phyloP scores from a whole-genome alignment of 30 jellyfish, hydroid and myxozoan species.

The Turritopsis dohrnii region DNA sequence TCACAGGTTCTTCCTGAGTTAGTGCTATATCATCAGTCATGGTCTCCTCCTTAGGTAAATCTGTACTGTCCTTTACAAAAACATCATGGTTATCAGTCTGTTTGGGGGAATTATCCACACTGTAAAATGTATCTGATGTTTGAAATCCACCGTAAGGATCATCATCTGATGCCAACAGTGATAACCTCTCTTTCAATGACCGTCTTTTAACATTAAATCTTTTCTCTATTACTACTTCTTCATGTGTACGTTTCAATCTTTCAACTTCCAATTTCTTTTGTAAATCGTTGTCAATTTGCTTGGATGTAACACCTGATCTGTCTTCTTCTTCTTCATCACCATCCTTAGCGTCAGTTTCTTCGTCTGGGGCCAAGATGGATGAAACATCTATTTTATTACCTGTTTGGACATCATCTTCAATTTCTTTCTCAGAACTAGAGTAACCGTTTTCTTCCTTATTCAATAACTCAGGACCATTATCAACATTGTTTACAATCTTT shows the following conservation, averaged over 20 bases:
- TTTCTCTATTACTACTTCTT: slow-evolving; percentile 3
- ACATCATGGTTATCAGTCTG: background rate
- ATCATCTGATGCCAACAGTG: background rate
- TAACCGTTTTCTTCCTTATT: slow-evolving; percentile 7
- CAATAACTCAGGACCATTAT: background rate
- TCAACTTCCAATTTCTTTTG: slow-evolving; percentile 18
- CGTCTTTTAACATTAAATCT: slow-evolving; percentile 16
- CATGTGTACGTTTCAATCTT: slow-evolving; percentile 25
- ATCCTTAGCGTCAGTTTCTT: background rate
- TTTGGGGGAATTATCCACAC: background rate
- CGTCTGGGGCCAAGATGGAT: slow-evolving; percentile 26
- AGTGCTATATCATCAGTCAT: background rate
- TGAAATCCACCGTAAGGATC: background rate
- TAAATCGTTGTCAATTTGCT: background rate
- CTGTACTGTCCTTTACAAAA: background rate
- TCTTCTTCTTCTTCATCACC: slow-evolving; percentile 12
- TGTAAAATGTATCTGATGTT: background rate
- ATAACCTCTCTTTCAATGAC: slow-evolving; percentile 32
- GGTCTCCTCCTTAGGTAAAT: slow-evolving; percentile 5
- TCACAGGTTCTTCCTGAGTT: background rate
- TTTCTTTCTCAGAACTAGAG: background rate
- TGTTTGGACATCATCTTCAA: background rate
- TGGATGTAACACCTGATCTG: background rate
- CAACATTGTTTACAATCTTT: slow-evolving; percentile 31
- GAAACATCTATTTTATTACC: slow-evolving; percentile 33